phyloP scores from a whole-genome alignment of 2,113 vertebrate genomes.

The Athene noctua region DNA sequence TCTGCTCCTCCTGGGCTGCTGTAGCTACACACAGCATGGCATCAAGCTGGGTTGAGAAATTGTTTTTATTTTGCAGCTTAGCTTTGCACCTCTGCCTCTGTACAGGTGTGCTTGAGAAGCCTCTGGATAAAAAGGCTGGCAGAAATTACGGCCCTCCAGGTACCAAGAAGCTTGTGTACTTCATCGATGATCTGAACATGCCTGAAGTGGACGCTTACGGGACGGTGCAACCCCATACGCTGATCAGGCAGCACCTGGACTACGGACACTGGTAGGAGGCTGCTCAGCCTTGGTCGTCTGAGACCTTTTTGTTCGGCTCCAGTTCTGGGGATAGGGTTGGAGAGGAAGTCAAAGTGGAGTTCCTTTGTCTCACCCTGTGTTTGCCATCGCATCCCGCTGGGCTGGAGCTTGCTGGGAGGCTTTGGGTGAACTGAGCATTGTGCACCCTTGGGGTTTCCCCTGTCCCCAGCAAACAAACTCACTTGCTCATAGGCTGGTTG shows the following conservation, averaged over 20 bases:
- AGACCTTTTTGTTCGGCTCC: too few relatives aligned
- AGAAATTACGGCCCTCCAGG: slow-evolving; percentile 87
- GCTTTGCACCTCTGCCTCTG: background rate
- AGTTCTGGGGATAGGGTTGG: background rate
- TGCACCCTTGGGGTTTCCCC: background rate
- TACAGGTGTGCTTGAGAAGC: slow-evolving; percentile 88
- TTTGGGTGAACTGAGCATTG: fast-evolving
- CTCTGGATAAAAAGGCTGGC: slow-evolving; percentile 94
- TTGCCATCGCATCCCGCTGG: fast-evolving
- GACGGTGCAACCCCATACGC: slow-evolving; percentile 91
- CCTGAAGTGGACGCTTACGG: slow-evolving; percentile 89
- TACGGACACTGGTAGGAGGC: slow-evolving; percentile 89
- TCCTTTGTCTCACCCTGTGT: fast-evolving
- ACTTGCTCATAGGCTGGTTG: background rate
- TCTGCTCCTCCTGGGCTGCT: background rate
- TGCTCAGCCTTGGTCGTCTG: fast-evolving
- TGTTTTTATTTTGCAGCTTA: background rate
- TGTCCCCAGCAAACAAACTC: background rate
- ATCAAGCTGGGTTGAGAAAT: background rate
- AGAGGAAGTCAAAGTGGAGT: fast-evolving
- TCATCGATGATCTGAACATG: slow-evolving; percentile 97
- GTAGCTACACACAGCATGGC: fast-evolving
- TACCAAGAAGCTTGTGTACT: slow-evolving; percentile 88
- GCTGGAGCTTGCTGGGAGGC: background rate
- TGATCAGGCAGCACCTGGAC: slow-evolving; percentile 94